Base-by-base conservation (phyloP, 2,113 vertebrate species). In the Perca fluviatilis region DNA sequence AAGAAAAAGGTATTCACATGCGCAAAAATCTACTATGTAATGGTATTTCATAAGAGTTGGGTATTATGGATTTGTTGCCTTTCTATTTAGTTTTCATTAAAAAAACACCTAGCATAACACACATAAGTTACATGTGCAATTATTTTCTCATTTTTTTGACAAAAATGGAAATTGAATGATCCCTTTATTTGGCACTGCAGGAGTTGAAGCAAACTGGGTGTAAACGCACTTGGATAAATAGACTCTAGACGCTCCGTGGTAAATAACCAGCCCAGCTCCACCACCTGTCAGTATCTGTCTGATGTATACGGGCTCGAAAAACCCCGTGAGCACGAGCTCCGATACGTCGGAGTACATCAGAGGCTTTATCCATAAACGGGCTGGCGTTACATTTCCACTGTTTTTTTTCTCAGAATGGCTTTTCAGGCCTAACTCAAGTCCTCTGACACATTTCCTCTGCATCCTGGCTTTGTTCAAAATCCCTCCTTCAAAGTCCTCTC, bases 401-500 rank as follows among this genome's bases (percentile, higher is more conserved):
- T 58, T 64, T 80, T 82, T n/a, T 71, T 13, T 43, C 54, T 51
- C 72, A 40, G 57, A 75, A 43, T 5, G 65, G 84, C 77, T 87
- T 69, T 69, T 50, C 66, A 43, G 83, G 81, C 67, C 82, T 81
- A 79, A 81, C 83, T 79, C 23, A 5, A 82, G 76, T 76, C 78
- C 65, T 88, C 87, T 62, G 86, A 91, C 84, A 87, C 66, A 2
- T 79, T 70, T 69, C 74, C 68, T 63, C 75, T 40, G 69, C 72
- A 73, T 75, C 85, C 74, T 1, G 67, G 83, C 78, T 89, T 83
- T 85, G 81, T 89, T 85, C 63, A 13, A 53, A 85, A 90, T 84
- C 83, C 88, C 85, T 69, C 76, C 88, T 85, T 83, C 70, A 85
- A 85, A 90, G 80, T 67, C 67, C 68, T 86, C 43, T 65, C 27